A percentile compares a stretch with the other conserved stretches of the same genome.
Evolutionary conservation across 2,113 vertebrate species (phyloP).

Genomic region (Ivindomyrus marchei): DNA sequence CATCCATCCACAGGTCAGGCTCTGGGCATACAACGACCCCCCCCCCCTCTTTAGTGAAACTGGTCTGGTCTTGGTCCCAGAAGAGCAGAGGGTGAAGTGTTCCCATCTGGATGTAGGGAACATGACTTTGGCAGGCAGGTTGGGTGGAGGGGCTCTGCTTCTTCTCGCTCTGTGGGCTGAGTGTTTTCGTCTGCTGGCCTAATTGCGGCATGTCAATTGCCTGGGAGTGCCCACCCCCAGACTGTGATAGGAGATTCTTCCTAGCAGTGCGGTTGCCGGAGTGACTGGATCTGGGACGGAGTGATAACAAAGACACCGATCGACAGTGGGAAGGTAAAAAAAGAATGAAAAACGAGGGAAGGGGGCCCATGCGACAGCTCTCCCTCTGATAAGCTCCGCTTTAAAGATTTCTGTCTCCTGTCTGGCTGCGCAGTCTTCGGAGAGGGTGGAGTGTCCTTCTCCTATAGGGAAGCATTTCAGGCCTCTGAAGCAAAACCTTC

Average conservation of each 20-base stretch:
- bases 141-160: background rate
- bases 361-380: background rate
- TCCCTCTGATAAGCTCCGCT: background rate
- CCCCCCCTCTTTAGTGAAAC: background rate
- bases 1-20: background rate
- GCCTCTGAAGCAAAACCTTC: background rate
- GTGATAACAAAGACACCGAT: background rate
- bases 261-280: background rate
- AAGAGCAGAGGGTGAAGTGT: constrained; percentile 4
- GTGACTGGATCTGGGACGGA: background rate
- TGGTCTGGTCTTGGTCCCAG: background rate
- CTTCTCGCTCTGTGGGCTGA: background rate
- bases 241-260: background rate
- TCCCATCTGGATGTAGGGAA: constrained; percentile 17
- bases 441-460: background rate
- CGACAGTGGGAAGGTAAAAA: background rate
- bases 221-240: background rate
- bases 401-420: background rate
- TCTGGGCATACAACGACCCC: background rate
- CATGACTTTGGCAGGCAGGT: background rate
- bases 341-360: background rate
- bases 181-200: background rate
- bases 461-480: background rate
- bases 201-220: background rate
- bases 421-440: background rate